Percentiles rank a stretch among this genome's conserved stretches.
Conservation (phyloP, 2,113 vertebrate genomes). For the Lagenorhynchus albirostris region DNA sequence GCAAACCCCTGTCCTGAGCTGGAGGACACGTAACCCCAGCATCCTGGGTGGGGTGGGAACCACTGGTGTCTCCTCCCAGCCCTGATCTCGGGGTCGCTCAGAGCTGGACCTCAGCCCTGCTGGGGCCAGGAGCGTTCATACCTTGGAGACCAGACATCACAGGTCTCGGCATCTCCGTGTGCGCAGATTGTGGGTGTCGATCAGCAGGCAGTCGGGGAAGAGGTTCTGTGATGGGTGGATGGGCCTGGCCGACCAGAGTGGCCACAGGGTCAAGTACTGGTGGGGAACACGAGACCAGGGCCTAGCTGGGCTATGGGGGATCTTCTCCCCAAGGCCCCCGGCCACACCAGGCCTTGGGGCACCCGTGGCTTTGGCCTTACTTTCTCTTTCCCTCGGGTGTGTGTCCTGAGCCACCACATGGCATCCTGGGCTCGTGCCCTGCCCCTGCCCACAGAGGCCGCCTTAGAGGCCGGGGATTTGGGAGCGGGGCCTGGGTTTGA, state of each 20-base stretch:
- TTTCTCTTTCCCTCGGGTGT: fast-evolving
- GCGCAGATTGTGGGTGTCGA: fast-evolving
- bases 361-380: fast-evolving
- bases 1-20: background rate
- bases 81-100: fast-evolving
- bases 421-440: background rate
- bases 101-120: fast-evolving
- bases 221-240: background rate
- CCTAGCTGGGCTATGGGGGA: fast-evolving
- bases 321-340: fast-evolving
- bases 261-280: background rate
- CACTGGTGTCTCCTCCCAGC: no score
- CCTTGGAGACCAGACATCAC: background rate
- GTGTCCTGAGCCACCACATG: fast-evolving
- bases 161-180: fast-evolving
- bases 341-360: background rate
- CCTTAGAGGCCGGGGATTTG: background rate
- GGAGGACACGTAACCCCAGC: fast-evolving
- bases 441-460: fast-evolving
- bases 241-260: background rate
- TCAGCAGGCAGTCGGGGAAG: fast-evolving
- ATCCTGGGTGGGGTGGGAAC: fast-evolving
- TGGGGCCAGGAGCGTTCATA: background rate
- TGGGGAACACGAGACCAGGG: background rate
- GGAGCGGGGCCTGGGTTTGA: background rate